Percentiles rank a stretch among this genome's conserved stretches.
These are phyloP conservation scores for Callopanchax toddi DNA, from an alignment of 2,113 vertebrate genomes.

Conservation along the genomic window DNA sequence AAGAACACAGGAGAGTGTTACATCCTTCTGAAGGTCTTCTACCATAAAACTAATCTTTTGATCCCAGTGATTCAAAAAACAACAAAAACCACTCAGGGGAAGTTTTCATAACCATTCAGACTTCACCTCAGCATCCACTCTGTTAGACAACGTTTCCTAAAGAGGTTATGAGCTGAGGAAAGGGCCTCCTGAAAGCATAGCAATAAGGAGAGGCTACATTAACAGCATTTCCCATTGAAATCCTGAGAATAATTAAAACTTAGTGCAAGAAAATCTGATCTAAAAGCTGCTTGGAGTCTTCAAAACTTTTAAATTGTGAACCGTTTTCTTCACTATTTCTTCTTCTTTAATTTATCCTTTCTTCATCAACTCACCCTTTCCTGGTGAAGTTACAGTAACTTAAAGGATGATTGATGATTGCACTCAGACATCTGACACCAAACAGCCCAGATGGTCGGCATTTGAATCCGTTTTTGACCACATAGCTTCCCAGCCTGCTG, in stretches of 20 bases:
- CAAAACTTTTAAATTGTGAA: not conserved
- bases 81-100: not conserved
- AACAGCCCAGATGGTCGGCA: not conserved
- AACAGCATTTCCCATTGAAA: not conserved
- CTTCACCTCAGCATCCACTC: not conserved
- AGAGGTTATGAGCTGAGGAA: not conserved
- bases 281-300: not conserved
- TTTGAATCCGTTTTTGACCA: slow-evolving; percentile 32
- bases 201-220: not conserved
- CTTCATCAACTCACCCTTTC: not conserved
- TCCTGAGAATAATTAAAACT: too few species aligned
- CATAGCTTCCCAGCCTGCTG: slow-evolving; percentile 11
- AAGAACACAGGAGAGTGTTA: not conserved
- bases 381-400: slow-evolving; percentile 4
- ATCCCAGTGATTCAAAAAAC: not conserved
- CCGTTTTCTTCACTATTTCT: too few species aligned
- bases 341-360: too few species aligned
- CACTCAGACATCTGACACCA: slow-evolving; percentile 6
- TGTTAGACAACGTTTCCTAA: not conserved
- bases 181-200: not conserved
- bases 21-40: not conserved
- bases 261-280: too few species aligned
- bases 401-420: slow-evolving; percentile 21
- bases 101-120: not conserved
- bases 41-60: not conserved